Evolutionary conservation across 2,113 vertebrate genomes (phyloP), one percentile per base, ranked within the genome.

Genomic region (Dipodomys merriami): DNA sequence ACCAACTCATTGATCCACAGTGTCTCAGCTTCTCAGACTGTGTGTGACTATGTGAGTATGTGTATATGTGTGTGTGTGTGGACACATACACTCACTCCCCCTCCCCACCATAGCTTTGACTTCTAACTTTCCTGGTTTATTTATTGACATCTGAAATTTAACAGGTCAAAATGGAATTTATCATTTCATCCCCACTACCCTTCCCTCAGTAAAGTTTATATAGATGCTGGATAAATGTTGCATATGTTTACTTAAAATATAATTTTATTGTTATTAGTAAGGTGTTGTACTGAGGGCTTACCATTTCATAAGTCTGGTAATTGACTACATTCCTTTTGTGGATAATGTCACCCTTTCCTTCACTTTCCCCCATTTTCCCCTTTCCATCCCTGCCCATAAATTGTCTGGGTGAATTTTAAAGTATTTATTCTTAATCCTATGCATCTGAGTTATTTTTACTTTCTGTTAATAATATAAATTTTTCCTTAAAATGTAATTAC

Each of bases 111-210:
- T 57, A 88, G 25, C 22, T 80, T 90, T 71, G 25, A 39, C 20
- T 88, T 92, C 29, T 84, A 49, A 69, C 35, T 88, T 88, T 46
- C 29, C 19, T 22, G 81, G 7, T 85, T 78, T 94, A 5, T 67
- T 79, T 88, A 67, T 25, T 71, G 18, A 29, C 16, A 44, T 44
- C 15, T 94, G 83, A 88, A 82, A 81, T 7, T 11, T 80, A 71
- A 65, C 25, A n/a, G 57, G 27, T 95, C 39, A 79, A 92, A 86
- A 85, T n/a, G 27, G 35, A 86, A 79, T 85, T 88, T 29, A 49
- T 65, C 46, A 62, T 88, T 60, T 46, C 87, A 79, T 27, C 57
- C 27, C 62, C 62, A 64, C 13, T 18, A 57, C 53, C 53, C 53
- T 57, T 57, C 15, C 53, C 53, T 57, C 2, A 74, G 33, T 29